Conservation (phyloP, 1,140 invertebrate genomes). For the Drosophila nasuta region DNA sequence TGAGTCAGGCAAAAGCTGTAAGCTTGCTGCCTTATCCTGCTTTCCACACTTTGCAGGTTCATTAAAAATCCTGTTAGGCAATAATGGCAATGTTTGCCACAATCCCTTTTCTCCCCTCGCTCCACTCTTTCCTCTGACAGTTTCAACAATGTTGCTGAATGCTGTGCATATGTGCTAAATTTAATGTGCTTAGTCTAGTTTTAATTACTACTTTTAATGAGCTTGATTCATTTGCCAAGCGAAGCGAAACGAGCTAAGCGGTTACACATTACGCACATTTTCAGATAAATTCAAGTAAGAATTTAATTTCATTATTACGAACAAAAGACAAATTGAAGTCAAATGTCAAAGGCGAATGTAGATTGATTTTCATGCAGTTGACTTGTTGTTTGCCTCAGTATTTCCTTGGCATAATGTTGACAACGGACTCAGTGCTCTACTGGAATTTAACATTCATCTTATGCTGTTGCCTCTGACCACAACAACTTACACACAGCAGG, state of each 20-base stretch:
- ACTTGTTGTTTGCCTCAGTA: neutral
- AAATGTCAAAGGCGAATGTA: neutral
- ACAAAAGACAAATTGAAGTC: constrained; percentile 13
- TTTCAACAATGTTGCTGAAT: constrained; percentile 11
- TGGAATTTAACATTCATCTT: constrained; percentile 58
- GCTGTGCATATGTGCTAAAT: constrained; percentile 8
- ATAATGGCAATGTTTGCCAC: constrained; percentile 17
- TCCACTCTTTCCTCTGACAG: neutral
- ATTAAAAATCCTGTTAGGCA: constrained; percentile 68
- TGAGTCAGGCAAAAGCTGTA: constrained; percentile 11
- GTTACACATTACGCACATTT: neutral
- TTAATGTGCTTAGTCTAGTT: constrained; percentile 18
- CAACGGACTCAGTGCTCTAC: constrained; percentile 15
- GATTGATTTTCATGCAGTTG: neutral
- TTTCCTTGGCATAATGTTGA: constrained; percentile 8
- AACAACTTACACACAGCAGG: constrained; percentile 23
- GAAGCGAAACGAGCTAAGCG: neutral
- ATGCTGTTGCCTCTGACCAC: constrained; percentile 40
- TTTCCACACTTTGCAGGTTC: constrained; percentile 36
- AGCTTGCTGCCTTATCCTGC: constrained; percentile 27
- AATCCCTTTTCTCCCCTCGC: neutral
- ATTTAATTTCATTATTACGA: constrained; percentile 8
- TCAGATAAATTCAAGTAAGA: neutral
- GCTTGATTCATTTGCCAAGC: constrained; percentile 7
- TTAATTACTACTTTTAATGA: constrained; percentile 34